Percentiles rank a stretch among this genome's conserved stretches.
Evolutionary conservation across 2,113 vertebrate species (phyloP).

Genomic region (Dendrocopos noguchii): DNA sequence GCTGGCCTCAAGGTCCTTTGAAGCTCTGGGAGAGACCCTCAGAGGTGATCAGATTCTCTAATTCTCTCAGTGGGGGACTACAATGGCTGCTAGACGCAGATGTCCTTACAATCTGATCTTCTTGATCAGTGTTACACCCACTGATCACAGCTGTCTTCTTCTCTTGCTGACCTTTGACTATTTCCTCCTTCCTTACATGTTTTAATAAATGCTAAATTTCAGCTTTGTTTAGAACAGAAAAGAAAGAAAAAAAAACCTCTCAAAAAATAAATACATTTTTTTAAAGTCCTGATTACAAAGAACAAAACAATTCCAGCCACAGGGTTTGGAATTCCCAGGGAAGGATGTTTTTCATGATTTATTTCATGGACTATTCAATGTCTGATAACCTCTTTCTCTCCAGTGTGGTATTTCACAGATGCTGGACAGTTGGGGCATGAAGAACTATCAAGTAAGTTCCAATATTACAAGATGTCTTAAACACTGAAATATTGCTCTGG

Average conservation of each 20-base stretch:
- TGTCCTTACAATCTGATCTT: neutral
- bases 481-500: neutral
- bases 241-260: neutral
- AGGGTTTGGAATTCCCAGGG: neutral
- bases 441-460: neutral
- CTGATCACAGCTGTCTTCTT: neutral
- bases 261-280: too few species aligned
- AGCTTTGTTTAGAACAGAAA: neutral
- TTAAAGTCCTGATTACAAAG: neutral
- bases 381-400: neutral
- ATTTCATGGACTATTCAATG: neutral
- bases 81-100: neutral
- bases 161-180: neutral
- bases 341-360: neutral
- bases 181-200: neutral
- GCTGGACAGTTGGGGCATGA: neutral
- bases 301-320: neutral
- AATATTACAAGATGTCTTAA: neutral
- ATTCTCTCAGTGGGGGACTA: neutral
- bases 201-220: neutral
- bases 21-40: neutral
- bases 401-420: neutral
- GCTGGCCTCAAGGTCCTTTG: neutral
- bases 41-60: neutral
- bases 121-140: neutral